Evolutionary conservation across 92 coral and sea anemone species (phyloP), one percentile per base, ranked within the genome.

Genomic region (Palythoa grandis): DNA sequence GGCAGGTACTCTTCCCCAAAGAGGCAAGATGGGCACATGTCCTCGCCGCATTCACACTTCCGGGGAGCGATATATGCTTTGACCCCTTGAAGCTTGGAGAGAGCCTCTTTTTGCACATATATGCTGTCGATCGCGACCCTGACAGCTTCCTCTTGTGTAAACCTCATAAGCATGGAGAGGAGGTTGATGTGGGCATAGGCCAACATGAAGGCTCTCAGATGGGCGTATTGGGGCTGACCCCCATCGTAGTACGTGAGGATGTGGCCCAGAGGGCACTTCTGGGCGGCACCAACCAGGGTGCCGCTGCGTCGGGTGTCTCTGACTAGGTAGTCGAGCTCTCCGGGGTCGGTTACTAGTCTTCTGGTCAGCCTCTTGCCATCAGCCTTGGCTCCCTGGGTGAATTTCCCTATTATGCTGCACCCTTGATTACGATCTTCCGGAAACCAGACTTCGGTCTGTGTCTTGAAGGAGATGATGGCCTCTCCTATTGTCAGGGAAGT

Each of bases 91-190:
- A 79, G 85, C 58, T 80, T 63, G 17, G 13, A 5, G 3, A 80
- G 74, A 4, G 85, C 85, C 3, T 52, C 1, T 47, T 65, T 80
- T 19, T 19, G 11, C 1, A 65, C 5, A 15, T 80, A 80, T 3
- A 80, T 38, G 20, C 72, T 54, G 38, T 84, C 87, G 2, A 72
- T 72, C 10, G 87, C 87, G 2, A 84, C 87, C 2, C 87, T 13
- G 35, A 72, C 87, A 0, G 74, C 87, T 47, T 63, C 70, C 17
- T 85, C 74, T 0, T 47, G 48, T 1, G 7, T 35, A 47, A 85
- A 85, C 0, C 83, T 3, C 3, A 1, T 1, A 0, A 74, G 65
- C 82, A 74, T 85, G 0, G 5, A 1, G 0, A 84, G 10, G 2
- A 84, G 72, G 20, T 79, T 61, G 22, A 58, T 79, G 2, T 78